Conservation (phyloP, 2,888 invertebrate species). For the Athetis lepigone region DNA sequence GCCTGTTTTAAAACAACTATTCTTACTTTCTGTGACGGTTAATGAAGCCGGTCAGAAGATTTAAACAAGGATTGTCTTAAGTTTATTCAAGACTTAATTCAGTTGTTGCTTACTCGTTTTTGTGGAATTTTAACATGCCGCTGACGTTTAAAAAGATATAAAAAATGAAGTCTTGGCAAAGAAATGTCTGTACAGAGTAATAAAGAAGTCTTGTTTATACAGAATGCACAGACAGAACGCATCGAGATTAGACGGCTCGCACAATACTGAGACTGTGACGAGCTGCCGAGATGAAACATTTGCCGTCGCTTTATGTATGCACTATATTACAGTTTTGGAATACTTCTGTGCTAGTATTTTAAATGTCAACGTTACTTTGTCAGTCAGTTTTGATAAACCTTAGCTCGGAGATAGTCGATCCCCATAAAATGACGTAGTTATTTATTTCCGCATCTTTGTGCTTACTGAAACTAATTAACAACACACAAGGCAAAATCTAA, state of each 20-base stretch:
- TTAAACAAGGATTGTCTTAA: slow-evolving; percentile 33
- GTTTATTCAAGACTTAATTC: slow-evolving; percentile 45
- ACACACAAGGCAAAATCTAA: too few relatives aligned
- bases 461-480: too few relatives aligned
- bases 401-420: too few relatives aligned
- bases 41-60: slow-evolving; percentile 43
- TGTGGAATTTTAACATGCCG: slow-evolving; percentile 23
- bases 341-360: too few relatives aligned
- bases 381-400: too few relatives aligned
- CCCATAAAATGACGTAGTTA: too few relatives aligned
- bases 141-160: slow-evolving; percentile 32
- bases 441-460: too few relatives aligned
- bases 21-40: slow-evolving; percentile 23
- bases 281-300: slow-evolving; percentile 1
- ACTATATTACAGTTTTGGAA: not conserved
- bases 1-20: slow-evolving; percentile 32
- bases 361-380: too few relatives aligned
- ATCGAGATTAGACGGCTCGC: slow-evolving; percentile 20
- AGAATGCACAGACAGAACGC: slow-evolving; percentile 13
- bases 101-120: slow-evolving; percentile 37
- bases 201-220: slow-evolving; percentile 16
- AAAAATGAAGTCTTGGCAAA: slow-evolving; percentile 17
- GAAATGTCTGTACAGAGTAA: slow-evolving; percentile 19
- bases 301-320: not conserved
- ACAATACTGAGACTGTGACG: slow-evolving; percentile 7